Percentiles rank a stretch among this genome's conserved stretches.
These are phyloP conservation scores for Paramuricea clavata DNA, from an alignment of 92 coral and sea anemone genomes.

Conservation along the genomic window DNA sequence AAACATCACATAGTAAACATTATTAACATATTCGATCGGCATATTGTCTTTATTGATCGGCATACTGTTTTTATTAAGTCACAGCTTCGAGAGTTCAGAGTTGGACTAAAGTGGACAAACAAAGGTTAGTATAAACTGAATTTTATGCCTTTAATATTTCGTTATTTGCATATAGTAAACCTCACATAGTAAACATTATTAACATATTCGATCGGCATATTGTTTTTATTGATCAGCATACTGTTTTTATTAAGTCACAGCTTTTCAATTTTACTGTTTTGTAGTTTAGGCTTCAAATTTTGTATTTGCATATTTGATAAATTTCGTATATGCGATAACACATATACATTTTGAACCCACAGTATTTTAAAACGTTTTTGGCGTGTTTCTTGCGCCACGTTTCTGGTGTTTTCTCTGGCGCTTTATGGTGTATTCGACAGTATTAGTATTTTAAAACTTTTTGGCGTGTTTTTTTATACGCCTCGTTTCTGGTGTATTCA, in stretches of 20 bases:
- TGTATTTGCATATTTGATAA: neutral
- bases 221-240: no score
- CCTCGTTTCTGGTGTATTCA: constrained; percentile 23
- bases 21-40: no score
- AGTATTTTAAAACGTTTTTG: neutral
- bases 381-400: constrained; percentile 3
- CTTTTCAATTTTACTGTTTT: no score
- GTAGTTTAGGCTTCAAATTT: neutral
- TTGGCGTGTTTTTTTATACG: constrained; percentile 15
- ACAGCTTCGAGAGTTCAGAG: no score
- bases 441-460: constrained; percentile 4
- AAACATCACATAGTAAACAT: no score
- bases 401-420: neutral
- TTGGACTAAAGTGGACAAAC: constrained; percentile 3
- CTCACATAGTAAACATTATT: neutral
- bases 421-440: neutral
- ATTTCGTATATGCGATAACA: constrained; percentile 16
- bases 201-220: neutral
- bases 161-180: neutral
- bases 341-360: neutral
- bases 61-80: no score
- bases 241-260: no score
- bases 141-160: neutral
- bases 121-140: neutral
- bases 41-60: no score